Evolutionary conservation across 2,888 invertebrate species (phyloP), one percentile per base, ranked within the genome.

Genomic region (Meghimatium bilineatum): DNA sequence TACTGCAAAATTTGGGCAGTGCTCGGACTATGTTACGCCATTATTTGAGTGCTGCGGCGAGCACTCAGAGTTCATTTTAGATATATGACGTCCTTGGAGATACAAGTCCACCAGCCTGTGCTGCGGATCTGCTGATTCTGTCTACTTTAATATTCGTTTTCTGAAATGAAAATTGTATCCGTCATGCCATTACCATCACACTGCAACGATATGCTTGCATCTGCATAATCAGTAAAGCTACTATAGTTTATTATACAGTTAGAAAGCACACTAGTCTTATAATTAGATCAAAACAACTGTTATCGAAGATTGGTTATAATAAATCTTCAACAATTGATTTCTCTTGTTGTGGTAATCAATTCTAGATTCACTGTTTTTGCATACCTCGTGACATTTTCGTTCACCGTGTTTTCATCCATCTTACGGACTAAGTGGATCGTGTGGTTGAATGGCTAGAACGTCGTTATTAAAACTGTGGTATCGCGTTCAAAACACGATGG

Each of bases 1-100:
- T 67, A 77, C 69, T 67, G 67, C 69, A 56, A 76, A 69, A 82
- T 77, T 82, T 81, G 63, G 67, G 66, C 44, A 36, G 74, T 34
- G 29, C 69, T 34, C 8, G 32, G 67, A 36, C 69, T 82, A 38
- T 75, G 49, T 82, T 82, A 82, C 82, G 76, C 82, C 77, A 82
- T 82, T 69, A 81, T 63, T 60, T 23, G 80, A 81, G 80, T 81
- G 80, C 74, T 56, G 38, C 10, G 74, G 20, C 63, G 71, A 36
- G 38, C 80, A 49, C 49, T 49, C 49, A n/a, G 49, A 56, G 34
- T 17, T 20, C 34, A 29, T 6, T 71, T 26, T 56, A 36, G 52
- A 80, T 80, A 49, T 56, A 80, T 44, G 14, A 34, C 17, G 23
- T 80, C 80, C 71, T 71, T 52, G 26, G 80, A 80, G 80, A 80